Evolutionary conservation across 2,113 vertebrate species (phyloP).

Genomic region (Macrotus californicus): DNA sequence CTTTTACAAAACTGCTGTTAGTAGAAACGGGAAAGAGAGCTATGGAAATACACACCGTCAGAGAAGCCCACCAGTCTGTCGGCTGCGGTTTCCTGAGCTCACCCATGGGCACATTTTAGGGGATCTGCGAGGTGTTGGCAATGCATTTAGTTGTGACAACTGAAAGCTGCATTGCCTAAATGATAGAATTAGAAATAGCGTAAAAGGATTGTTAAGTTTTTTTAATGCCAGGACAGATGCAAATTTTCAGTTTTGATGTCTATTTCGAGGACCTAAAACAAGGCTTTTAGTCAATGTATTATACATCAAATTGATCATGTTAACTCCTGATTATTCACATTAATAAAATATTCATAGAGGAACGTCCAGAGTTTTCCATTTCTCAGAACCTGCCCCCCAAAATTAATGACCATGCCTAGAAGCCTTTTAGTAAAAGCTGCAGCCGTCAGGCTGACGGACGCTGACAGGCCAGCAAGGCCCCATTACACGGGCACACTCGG

Average conservation of each 20-base stretch:
- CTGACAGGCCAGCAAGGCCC: slow-evolving; percentile 96
- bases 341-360: slow-evolving; percentile 95
- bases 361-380: slow-evolving; percentile 94
- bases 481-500: slow-evolving; percentile 92
- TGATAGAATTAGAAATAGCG: slow-evolving; percentile 56
- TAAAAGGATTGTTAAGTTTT: slow-evolving; percentile 39
- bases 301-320: slow-evolving; percentile 95
- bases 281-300: slow-evolving; percentile 90
- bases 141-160: slow-evolving; percentile 45
- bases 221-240: slow-evolving; percentile 78
- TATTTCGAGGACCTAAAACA: slow-evolving; percentile 81
- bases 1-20: slow-evolving; percentile 52
- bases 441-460: slow-evolving; percentile 94
- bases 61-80: not conserved
- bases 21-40: not conserved
- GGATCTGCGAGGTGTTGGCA: slow-evolving; percentile 11
- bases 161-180: slow-evolving; percentile 55
- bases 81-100: slow-evolving; percentile 29
- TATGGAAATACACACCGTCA: not conserved
- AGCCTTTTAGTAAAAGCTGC: slow-evolving; percentile 91
- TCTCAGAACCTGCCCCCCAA: slow-evolving; percentile 85
- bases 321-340: slow-evolving; percentile 95
- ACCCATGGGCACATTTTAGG: slow-evolving; percentile 50
- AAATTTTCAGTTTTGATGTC: slow-evolving; percentile 84
- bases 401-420: slow-evolving; percentile 94